phyloP scores from a whole-genome alignment of 2,888 invertebrate species.

The Zootermopsis nevadensis region DNA sequence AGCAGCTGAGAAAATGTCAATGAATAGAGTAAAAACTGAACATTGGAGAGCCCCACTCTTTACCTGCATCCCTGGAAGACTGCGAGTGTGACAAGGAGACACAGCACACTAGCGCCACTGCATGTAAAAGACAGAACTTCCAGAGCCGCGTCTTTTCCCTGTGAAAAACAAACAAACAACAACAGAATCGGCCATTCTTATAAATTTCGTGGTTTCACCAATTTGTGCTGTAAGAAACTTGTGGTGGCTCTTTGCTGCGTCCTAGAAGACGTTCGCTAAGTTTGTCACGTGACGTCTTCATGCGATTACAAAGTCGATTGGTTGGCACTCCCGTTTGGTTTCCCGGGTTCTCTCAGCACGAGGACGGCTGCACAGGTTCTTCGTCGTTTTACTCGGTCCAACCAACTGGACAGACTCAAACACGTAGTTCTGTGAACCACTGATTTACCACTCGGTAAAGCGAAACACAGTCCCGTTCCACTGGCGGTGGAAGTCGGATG shows the following conservation, averaged over 20 bases:
- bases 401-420: too few species aligned
- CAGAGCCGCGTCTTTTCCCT: conserved; percentile 55
- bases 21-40: not conserved
- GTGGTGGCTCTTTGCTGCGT: not conserved
- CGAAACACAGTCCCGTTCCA: too few species aligned
- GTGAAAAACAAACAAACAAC: not conserved
- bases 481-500: too few species aligned
- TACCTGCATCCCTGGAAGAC: conserved; percentile 61
- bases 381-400: too few species aligned
- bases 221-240: not conserved
- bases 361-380: too few species aligned
- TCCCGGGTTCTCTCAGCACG: too few species aligned
- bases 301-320: too few species aligned
- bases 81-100: conserved; percentile 53
- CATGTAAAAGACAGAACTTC: conserved; percentile 56
- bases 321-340: too few species aligned
- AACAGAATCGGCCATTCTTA: not conserved
- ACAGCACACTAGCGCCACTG: conserved; percentile 50
- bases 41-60: conserved; percentile 48
- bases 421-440: too few species aligned
- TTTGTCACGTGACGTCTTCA: too few species aligned
- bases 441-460: too few species aligned
- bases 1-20: not conserved
- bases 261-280: not conserved
- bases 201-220: not conserved